Evolutionary conservation across 2,888 invertebrate species (phyloP).

Genomic region (Tenthredo amoena): DNA sequence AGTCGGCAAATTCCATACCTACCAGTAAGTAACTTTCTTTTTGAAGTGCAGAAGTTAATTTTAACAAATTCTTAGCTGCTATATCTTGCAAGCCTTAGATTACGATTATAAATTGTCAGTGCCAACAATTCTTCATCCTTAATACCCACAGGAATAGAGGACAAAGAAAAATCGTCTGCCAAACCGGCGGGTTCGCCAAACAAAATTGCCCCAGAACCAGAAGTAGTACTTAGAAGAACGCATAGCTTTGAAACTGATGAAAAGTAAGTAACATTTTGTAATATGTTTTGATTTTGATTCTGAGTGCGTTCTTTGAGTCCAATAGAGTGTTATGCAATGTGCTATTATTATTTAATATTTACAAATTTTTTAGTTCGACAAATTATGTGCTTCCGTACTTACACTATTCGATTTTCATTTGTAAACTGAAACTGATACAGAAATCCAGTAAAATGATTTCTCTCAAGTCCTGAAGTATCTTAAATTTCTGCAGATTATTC

Average conservation of each 20-base stretch:
- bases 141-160: conserved; percentile 72
- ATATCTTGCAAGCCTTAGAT: background rate
- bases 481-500: background rate
- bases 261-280: conserved; percentile 83
- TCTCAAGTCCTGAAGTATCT: background rate
- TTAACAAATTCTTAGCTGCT: background rate
- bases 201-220: conserved; percentile 79
- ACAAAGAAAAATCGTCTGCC: conserved; percentile 75
- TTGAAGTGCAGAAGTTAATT: background rate
- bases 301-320: background rate
- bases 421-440: background rate
- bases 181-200: conserved; percentile 75
- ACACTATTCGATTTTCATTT: background rate
- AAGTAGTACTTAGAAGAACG: conserved; percentile 88
- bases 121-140: background rate
- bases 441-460: background rate
- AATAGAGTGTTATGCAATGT: conserved; percentile 19
- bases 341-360: background rate
- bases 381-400: background rate
- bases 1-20: conserved; percentile 80
- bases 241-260: conserved; percentile 94
- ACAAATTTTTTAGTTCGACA: background rate
- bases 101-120: background rate
- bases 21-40: conserved; percentile 69
- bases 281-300: background rate